Evolutionary conservation across 1,140 invertebrate species (phyloP).

Genomic region (Chelonus insularis): DNA sequence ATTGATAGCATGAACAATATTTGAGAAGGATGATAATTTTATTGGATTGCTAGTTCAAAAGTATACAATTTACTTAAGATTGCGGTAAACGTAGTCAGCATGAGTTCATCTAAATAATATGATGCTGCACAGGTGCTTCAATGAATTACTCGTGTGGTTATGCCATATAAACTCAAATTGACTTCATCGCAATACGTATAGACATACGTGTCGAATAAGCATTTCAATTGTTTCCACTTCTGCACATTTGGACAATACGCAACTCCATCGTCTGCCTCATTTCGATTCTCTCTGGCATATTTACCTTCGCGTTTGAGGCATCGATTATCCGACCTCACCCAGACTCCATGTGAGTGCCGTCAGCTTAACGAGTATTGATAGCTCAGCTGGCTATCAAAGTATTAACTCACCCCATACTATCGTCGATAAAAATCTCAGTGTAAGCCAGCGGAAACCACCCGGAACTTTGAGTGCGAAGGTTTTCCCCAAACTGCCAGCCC

Average conservation of each 20-base stretch:
- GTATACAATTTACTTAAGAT: too few relatives aligned
- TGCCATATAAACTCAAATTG: conserved; percentile 25
- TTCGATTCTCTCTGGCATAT: conserved; percentile 2
- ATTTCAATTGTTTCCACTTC: conserved; percentile 16
- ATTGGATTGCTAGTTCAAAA: too few relatives aligned
- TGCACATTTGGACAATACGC: too few relatives aligned
- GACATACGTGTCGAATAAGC: conserved; percentile 18
- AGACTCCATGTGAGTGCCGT: background rate
- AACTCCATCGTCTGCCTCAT: background rate
- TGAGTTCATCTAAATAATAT: background rate
- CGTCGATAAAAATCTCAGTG: conserved; percentile 73
- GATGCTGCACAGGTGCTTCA: background rate
- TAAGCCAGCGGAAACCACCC: conserved; percentile 95
- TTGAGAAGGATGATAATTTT: too few relatives aligned
- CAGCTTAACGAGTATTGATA: conserved; percentile 21
- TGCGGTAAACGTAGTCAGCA: background rate
- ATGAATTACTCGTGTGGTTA: background rate
- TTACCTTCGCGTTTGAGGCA: background rate
- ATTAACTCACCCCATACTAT: conserved; percentile 61
- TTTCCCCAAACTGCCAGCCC: conserved; percentile 95
- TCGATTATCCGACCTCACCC: conserved; percentile 9
- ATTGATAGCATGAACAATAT: too few relatives aligned
- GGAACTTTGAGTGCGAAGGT: conserved; percentile 82
- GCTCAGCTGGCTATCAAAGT: conserved; percentile 4
- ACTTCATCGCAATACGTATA: conserved; percentile 18